Conservation (phyloP, 2,113 vertebrate species). For the Apteryx owenii region DNA sequence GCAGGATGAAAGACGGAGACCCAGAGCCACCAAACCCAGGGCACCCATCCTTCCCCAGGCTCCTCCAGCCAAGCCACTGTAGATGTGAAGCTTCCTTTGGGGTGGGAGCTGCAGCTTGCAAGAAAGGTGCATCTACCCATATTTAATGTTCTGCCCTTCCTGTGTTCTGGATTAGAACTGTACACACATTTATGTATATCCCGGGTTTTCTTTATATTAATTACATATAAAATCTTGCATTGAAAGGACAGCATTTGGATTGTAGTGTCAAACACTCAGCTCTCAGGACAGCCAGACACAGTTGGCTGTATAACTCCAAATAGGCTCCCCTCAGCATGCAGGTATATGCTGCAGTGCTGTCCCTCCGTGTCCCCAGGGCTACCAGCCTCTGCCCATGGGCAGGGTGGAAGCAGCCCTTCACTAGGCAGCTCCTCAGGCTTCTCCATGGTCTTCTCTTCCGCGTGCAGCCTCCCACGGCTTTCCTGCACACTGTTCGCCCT, state of each 20-base stretch:
- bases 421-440: background rate
- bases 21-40: background rate
- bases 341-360: background rate
- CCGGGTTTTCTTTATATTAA: background rate
- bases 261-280: background rate
- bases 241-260: background rate
- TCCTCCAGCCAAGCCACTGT: background rate
- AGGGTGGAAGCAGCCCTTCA: no score
- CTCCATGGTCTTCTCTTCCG: background rate
- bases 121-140: background rate
- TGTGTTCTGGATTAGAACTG: background rate
- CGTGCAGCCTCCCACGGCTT: background rate
- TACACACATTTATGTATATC: background rate
- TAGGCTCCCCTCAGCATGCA: background rate
- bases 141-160: background rate
- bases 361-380: background rate
- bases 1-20: background rate
- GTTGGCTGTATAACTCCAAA: background rate
- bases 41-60: background rate
- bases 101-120: background rate
- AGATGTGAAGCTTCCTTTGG: background rate
- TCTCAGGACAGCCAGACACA: background rate
- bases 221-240: background rate
- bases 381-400: background rate
- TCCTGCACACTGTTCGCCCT: background rate